Evolutionary conservation across 2,888 invertebrate genomes (phyloP).

Genomic region (Alsophila aescularia): DNA sequence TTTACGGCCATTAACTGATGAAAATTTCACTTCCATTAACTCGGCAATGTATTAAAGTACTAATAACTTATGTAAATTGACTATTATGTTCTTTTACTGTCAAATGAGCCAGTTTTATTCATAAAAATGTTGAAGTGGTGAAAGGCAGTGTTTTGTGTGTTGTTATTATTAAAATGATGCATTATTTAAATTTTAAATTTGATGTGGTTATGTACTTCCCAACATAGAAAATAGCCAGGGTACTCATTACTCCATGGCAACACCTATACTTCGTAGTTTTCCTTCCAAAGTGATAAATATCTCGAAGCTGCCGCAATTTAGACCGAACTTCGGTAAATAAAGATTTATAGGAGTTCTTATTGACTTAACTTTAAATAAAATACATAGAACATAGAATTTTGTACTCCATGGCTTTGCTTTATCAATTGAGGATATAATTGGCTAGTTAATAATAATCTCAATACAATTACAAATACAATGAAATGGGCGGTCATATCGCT

Average conservation of each 20-base stretch:
- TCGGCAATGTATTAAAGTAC: constrained; percentile 5
- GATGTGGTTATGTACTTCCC: not conserved
- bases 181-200: constrained; percentile 16
- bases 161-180: constrained; percentile 6
- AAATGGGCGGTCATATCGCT: too few relatives aligned
- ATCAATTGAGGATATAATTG: too few relatives aligned
- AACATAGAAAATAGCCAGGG: too few relatives aligned
- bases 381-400: not conserved
- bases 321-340: not conserved
- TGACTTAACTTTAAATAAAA: not conserved
- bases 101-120: constrained; percentile 11
- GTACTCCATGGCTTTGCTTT: too few relatives aligned
- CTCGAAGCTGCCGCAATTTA: not conserved
- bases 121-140: constrained; percentile 11
- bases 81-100: constrained; percentile 16
- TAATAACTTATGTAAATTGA: constrained; percentile 21
- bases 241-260: too few relatives aligned
- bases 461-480: too few relatives aligned
- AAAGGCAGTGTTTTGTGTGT: constrained; percentile 16
- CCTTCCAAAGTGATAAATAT: not conserved
- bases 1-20: constrained; percentile 9
- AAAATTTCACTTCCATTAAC: constrained; percentile 23
- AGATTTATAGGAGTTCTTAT: not conserved
- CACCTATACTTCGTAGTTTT: not conserved
- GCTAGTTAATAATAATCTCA: too few relatives aligned